Evolutionary conservation across 2,888 invertebrate genomes (phyloP), one percentile per base, ranked within the genome.

Genomic region (Argynnis bischoffii): DNA sequence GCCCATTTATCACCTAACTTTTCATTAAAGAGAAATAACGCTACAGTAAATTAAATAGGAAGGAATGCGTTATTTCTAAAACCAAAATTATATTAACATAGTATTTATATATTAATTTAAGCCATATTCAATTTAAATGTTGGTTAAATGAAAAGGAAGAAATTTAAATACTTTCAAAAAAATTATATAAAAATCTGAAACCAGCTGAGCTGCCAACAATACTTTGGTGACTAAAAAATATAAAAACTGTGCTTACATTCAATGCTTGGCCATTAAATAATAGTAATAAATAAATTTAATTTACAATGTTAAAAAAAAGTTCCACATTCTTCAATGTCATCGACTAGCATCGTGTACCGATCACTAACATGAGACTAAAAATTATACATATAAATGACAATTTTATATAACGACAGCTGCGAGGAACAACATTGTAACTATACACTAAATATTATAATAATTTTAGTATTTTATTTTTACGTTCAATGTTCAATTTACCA

Each of bases 191-290:
- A 55, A 63, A 64, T 63, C 63, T 63, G 41, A 63, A 68, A 67
- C 15, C 75, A 76, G 75, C 74, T 69, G 57, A 70, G 75, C 76
- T 76, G 75, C 72, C 70, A 75, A 72, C 69, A 71, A 72, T 64
- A 66, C 61, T 73, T 73, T 71, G 73, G 71, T 68, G 41, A 59
- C 47, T 61, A 35, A 18, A 60, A 59, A 48, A 15, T 61, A 51
- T 18, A 56, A 63, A 63, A 66, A 35, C 59, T 54, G 31, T 31
- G 6, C 8, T 48, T 35, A 46, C 16, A 51, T 51, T 50, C 46
- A 61, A 61, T n/a, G 51, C 31, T 26, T 46, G 47, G 47, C 51
- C 21, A 26, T 51, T 47, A 63, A 63, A 21, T 46, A 21, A 18
- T 41, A 47, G 1, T 41, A 48, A 54, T 47, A 50, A 68, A 60